Evolutionary conservation across 2,888 invertebrate species (phyloP).

Genomic region (Panzeria rudis): DNA sequence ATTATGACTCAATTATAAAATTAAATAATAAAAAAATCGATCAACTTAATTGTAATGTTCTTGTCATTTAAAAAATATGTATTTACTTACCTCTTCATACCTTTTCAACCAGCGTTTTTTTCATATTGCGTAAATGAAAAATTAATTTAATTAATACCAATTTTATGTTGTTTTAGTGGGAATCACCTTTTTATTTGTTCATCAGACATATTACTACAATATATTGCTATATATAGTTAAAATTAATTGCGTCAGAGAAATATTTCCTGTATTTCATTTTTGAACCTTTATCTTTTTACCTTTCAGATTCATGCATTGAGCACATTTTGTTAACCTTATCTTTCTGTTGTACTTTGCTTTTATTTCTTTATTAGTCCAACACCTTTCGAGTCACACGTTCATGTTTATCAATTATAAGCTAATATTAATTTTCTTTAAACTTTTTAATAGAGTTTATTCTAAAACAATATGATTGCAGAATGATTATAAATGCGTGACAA

Average conservation of each 20-base stretch:
- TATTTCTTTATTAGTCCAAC: neutral
- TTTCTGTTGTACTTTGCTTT: neutral
- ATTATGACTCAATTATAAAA: slow-evolving; percentile 45
- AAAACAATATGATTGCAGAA: neutral
- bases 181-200: slow-evolving; percentile 48
- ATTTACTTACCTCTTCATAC: neutral
- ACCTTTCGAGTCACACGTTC: slow-evolving; percentile 45
- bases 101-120: neutral
- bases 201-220: neutral
- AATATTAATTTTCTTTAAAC: slow-evolving; percentile 8
- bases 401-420: slow-evolving; percentile 24
- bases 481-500: slow-evolving; percentile 34
- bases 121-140: neutral
- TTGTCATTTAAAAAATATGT: neutral
- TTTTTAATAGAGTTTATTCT: neutral
- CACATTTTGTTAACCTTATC: slow-evolving; percentile 8
- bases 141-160: neutral
- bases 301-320: neutral
- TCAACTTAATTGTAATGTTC: slow-evolving; percentile 3
- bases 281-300: slow-evolving; percentile 10
- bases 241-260: slow-evolving; percentile 51
- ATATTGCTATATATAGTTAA: neutral
- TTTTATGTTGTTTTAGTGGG: slow-evolving; percentile 26
- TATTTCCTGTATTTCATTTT: slow-evolving; percentile 37
- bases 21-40: neutral